Evolutionary conservation across 2,113 vertebrate species (phyloP), one percentile per base, ranked within the genome.

Genomic region (Anguilla japonica): DNA sequence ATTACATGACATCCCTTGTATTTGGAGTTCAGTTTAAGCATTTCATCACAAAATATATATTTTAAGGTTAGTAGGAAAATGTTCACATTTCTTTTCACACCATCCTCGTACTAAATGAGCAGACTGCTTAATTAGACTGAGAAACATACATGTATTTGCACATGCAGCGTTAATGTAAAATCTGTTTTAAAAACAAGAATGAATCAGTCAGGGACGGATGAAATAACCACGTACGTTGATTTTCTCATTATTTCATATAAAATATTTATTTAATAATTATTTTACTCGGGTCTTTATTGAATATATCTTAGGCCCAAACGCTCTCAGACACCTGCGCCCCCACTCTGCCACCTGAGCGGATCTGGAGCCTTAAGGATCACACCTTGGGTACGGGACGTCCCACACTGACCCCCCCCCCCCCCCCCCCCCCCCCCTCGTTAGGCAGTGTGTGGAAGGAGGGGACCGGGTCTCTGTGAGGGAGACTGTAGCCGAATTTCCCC

Each of bases 401-500:
- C 43, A 46, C 43, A 46, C 43, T 46, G 43, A 46, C n/a, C n/a
- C 43, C 43, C 43, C 43, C 43, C n/a, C n/a, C n/a, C n/a, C n/a
- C 34, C 34, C 34, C 34, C 34, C 34, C 34, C 34, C 34, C 34
- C 34, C 34, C 34, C 34, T 1, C 43, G 4, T 5, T 46, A 46
- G 43, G 43, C 4, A 46, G 43, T 5, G 43, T 46, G 43, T 46
- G 43, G 4, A 46, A 46, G 43, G 43, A 7, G 63, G 22, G 26
- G 5, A 2, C 22, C 22, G 26, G 20, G 6, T n/a, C 63, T 41
- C 46, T 56, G n/a, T 63, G 41, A 20, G 40, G 39, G 89, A 86
- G 85, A 90, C 86, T 90, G 92, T 91, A 91, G 89, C 22, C 40
- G 89, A 46, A 46, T 97, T 96, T 95, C 96, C 96, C 96, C 96